Base-by-base conservation (phyloP, 2,113 vertebrate genomes). In the Willisornis vidua region DNA sequence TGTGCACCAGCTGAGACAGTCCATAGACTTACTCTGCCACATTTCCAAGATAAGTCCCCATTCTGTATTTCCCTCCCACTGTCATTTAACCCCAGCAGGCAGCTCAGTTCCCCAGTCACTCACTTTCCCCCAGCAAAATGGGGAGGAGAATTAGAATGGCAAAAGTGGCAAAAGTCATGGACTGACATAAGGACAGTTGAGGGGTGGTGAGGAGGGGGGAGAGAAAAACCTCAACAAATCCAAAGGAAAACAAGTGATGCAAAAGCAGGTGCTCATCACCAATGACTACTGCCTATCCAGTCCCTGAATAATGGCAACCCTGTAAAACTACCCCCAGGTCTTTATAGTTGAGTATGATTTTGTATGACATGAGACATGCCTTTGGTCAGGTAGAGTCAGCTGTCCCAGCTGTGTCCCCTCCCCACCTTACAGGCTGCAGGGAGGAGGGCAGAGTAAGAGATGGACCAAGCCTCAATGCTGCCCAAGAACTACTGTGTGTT, bases 71-170 rank as follows among this genome's bases (percentile, higher is more conserved):
- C n/a, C 13, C 37, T 75, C 14, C 63, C 43, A 26, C 54, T 58
- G 18, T 28, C 31, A 29, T 51, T 61, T 55, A 90, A 61, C 6
- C 5, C 19, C 66, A 41, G 28, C 1, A 29, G 24, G 25, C 7
- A 6, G 35, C n/a, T 84, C 23, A 54, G 58, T 24, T 26, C 41
- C 31, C 67, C 37, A 71, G 46, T 26, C 43, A 37, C 33, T 65
- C 19, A 7, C 59, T 41, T 6, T 39, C 54, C 26, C 29, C 0
- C n/a, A 49, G 59, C 0, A 0, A 41, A 18, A n/a, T 2, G 17
- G n/a, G 33, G 28, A 73, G 14, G 13, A 79, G 23, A 86, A 74
- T 0, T 22, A n/a, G 26, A 72, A 70, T 9, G 6, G 43, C 22
- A 59, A 11, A 78, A 49, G 4, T 54, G 33, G 10, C 13, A 79